Evolutionary conservation across 1,140 invertebrate genomes (phyloP).

Genomic region (Thaumatotibia leucotreta): DNA sequence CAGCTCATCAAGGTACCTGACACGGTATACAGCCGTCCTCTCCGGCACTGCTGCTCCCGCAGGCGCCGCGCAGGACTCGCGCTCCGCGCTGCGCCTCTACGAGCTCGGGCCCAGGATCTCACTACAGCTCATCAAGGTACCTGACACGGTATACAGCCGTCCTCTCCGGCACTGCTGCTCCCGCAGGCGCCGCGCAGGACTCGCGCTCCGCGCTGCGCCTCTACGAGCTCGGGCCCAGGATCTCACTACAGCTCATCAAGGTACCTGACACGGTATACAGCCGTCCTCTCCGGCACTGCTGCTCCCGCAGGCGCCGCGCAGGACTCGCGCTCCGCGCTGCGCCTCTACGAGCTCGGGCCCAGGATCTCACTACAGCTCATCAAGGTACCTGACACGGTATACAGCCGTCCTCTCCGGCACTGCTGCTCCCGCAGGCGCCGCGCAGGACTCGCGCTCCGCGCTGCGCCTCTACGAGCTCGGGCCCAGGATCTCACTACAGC

Average conservation of each 20-base stretch:
- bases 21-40: no score
- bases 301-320: slow-evolving; percentile 89
- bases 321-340: slow-evolving; percentile 87
- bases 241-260: slow-evolving; percentile 92
- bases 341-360: slow-evolving; percentile 94
- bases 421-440: slow-evolving; percentile 88
- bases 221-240: slow-evolving; percentile 92
- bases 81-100: slow-evolving; percentile 89
- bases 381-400: no score
- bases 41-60: slow-evolving; percentile 87
- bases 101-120: slow-evolving; percentile 93
- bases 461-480: slow-evolving; percentile 93
- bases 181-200: slow-evolving; percentile 89
- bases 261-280: no score
- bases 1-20: slow-evolving; percentile 95
- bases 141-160: no score
- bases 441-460: slow-evolving; percentile 87
- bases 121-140: slow-evolving; percentile 92
- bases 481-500: slow-evolving; percentile 87
- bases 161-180: slow-evolving; percentile 85
- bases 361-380: slow-evolving; percentile 89
- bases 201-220: slow-evolving; percentile 90
- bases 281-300: slow-evolving; percentile 86
- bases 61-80: slow-evolving; percentile 88
- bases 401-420: no score